These are phyloP conservation scores for Xerus rutilus DNA, from an alignment of 2,797 vertebrate species.

Conservation along the genomic window DNA sequence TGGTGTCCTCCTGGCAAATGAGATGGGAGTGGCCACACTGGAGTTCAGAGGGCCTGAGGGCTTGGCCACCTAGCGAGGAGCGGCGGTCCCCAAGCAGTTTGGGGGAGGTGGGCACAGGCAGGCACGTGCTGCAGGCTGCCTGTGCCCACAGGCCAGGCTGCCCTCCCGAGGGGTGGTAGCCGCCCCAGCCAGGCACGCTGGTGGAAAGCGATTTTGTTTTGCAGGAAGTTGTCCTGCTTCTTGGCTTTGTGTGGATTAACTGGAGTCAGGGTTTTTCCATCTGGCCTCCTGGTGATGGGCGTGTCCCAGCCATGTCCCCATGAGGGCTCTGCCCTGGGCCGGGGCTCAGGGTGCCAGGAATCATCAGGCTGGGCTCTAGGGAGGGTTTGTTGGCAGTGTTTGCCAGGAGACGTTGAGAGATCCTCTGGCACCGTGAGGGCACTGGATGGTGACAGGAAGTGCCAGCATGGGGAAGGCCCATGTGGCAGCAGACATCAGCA, in stretches of 20 bases:
- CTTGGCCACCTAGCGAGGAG: rapidly evolving
- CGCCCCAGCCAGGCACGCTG: not conserved
- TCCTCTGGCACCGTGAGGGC: too few species aligned
- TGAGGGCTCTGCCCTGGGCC: too few species aligned
- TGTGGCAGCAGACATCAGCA: too few species aligned
- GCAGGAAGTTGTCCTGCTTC: not conserved
- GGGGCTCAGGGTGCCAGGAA: too few species aligned
- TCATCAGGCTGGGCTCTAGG: too few species aligned
- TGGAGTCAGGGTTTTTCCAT: not conserved
- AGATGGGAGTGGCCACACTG: not conserved
- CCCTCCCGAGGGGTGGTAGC: too few species aligned
- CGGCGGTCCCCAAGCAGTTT: not conserved
- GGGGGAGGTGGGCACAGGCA: rapidly evolving
- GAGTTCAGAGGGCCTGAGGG: rapidly evolving
- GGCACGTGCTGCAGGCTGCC: rapidly evolving
- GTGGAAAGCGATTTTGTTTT: not conserved
- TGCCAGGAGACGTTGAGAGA: too few species aligned
- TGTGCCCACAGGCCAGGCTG: too few species aligned
- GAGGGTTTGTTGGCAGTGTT: too few species aligned
- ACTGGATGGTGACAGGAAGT: too few species aligned
- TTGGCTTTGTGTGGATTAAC: not conserved
- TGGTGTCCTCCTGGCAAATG: not conserved
- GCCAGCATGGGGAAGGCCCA: too few species aligned
- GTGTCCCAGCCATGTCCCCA: too few species aligned
- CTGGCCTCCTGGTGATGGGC: not conserved